These are phyloP conservation scores for Caenorhabditis zanzibari DNA, from an alignment of 2,888 invertebrate species.

Conservation along the genomic window DNA sequence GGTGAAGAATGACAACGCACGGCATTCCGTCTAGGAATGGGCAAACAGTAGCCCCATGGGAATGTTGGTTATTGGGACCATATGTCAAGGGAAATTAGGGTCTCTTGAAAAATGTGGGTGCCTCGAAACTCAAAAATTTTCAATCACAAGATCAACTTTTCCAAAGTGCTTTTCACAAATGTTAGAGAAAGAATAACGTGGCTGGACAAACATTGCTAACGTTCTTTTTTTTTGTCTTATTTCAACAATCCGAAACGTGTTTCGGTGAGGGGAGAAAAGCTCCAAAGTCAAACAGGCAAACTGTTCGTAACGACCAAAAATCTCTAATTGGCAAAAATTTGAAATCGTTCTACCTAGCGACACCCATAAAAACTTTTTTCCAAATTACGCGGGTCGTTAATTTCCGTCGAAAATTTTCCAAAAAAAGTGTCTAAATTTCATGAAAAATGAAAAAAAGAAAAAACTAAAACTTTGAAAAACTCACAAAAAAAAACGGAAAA, in stretches of 20 bases:
- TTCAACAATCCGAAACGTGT: slow-evolving; percentile 55
- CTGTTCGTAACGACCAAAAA: slow-evolving; percentile 32
- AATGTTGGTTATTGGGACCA: not conserved
- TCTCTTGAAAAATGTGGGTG: not conserved
- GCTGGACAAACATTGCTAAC: slow-evolving; percentile 53
- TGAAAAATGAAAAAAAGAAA: too few relatives aligned
- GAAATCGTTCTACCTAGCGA: not conserved
- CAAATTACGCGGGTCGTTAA: too few relatives aligned
- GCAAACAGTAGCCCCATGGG: slow-evolving; percentile 26
- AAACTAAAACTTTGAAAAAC: too few relatives aligned
- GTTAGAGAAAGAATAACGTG: slow-evolving; percentile 39
- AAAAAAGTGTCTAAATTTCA: too few relatives aligned
- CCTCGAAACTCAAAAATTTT: too few relatives aligned
- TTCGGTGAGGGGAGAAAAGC: slow-evolving; percentile 42
- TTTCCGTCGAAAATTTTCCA: too few relatives aligned
- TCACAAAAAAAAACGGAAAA: too few relatives aligned
- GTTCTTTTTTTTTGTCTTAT: slow-evolving; percentile 53
- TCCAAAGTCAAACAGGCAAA: slow-evolving; percentile 31
- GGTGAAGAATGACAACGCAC: not conserved
- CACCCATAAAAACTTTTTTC: too few relatives aligned
- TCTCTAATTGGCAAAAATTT: slow-evolving; percentile 12
- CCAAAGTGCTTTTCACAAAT: slow-evolving; percentile 37
- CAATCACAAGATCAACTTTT: slow-evolving; percentile 26
- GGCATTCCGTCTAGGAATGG: slow-evolving; percentile 39
- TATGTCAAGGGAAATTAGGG: not conserved